Evolutionary conservation across 2,888 invertebrate species (phyloP).

Genomic region (Zygaena filipendulae): DNA sequence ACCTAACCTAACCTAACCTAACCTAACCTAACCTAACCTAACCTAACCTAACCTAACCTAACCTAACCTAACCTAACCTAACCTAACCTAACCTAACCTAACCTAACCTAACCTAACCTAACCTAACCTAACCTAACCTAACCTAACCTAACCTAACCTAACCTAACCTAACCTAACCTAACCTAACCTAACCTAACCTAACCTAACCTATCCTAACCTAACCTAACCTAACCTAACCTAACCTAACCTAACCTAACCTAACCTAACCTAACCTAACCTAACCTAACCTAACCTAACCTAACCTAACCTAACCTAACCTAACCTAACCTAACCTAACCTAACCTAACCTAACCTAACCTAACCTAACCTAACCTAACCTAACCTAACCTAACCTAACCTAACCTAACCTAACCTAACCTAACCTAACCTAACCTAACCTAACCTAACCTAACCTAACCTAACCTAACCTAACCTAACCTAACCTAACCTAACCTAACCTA

Average conservation of each 20-base stretch:
- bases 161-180: conserved; percentile 7
- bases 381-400: too few species aligned
- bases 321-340: too few species aligned
- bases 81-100: too few species aligned
- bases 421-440: conserved; percentile 16
- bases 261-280: too few species aligned
- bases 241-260: too few species aligned
- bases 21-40: conserved; percentile 2
- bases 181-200: too few species aligned
- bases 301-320: too few species aligned
- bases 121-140: conserved; percentile 10
- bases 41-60: conserved; percentile 2
- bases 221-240: too few species aligned
- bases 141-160: conserved; percentile 10
- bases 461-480: conserved; percentile 15
- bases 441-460: conserved; percentile 15
- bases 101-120: conserved; percentile 8
- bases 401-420: conserved; percentile 15
- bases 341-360: too few species aligned
- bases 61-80: conserved; percentile 3
- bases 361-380: too few species aligned
- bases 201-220: too few species aligned
- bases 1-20: conserved; percentile 2
- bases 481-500: conserved; percentile 16
- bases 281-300: too few species aligned